A percentile compares a stretch with the other conserved stretches of the same genome.
These are phyloP conservation scores for Triplophysa rosa DNA, from an alignment of 2,113 vertebrate species.

Conservation along the genomic window DNA sequence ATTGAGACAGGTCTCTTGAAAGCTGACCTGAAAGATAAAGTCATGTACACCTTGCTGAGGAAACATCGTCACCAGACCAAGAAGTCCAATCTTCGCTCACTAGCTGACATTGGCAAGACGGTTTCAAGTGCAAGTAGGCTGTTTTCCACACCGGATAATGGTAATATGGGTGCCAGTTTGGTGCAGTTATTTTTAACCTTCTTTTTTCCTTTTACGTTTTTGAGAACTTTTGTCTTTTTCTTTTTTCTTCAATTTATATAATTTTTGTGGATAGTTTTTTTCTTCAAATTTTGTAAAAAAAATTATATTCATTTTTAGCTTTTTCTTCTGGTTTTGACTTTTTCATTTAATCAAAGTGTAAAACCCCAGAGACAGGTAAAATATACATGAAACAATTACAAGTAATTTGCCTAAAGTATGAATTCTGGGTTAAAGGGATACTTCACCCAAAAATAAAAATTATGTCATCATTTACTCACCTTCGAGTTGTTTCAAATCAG, in stretches of 20 bases:
- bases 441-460: too few relatives aligned
- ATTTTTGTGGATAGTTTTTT: not conserved
- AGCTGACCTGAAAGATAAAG: constrained; percentile 91
- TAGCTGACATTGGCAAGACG: constrained; percentile 98
- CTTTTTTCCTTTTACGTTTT: not conserved
- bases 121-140: constrained; percentile 99
- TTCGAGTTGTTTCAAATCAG: too few relatives aligned
- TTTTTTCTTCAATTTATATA: not conserved
- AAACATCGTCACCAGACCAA: constrained; percentile 98
- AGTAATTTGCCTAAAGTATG: too few relatives aligned
- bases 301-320: not conserved
- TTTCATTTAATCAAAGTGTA: too few relatives aligned
- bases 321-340: not conserved
- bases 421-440: too few relatives aligned
- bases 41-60: constrained; percentile 93
- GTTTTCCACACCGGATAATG: constrained; percentile 95
- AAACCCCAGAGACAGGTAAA: too few relatives aligned
- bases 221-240: not conserved
- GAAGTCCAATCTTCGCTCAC: constrained; percentile 96
- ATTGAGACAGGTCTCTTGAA: constrained; percentile 92
- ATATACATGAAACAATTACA: too few relatives aligned
- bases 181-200: constrained; percentile 70
- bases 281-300: not conserved
- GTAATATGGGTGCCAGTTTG: constrained; percentile 86
- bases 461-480: too few relatives aligned